Percentiles rank a stretch among this genome's conserved stretches.
Conservation (phyloP, 2,113 vertebrate genomes). For the Natator depressus region DNA sequence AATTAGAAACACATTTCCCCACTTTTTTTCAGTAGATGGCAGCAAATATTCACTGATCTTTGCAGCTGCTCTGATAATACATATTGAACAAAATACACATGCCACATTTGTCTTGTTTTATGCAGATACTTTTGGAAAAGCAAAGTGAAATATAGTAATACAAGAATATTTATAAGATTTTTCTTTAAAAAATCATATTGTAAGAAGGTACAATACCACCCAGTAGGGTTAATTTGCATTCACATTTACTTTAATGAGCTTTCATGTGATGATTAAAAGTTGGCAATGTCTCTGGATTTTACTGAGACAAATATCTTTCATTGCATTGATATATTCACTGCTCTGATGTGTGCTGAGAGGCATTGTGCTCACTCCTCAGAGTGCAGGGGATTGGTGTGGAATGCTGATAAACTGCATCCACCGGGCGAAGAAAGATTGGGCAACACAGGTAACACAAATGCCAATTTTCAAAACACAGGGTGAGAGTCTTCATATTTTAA, state of each 20-base stretch:
- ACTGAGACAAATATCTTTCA: not conserved
- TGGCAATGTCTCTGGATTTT: not conserved
- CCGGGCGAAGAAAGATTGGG: not conserved
- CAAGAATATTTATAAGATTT: not conserved
- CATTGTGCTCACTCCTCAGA: not conserved
- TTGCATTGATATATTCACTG: not conserved
- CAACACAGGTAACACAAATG: too few relatives aligned
- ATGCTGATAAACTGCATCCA: not conserved
- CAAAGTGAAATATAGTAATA: not conserved
- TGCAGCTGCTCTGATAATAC: rapidly evolving
- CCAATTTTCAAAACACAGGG: not conserved
- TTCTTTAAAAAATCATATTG: not conserved
- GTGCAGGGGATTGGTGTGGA: not conserved
- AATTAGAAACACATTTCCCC: not conserved
- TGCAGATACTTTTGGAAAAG: not conserved
- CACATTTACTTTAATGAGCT: not conserved
- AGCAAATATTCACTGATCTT: slow-evolving; percentile 39
- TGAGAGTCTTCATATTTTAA: not conserved
- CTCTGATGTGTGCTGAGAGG: not conserved
- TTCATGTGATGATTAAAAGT: not conserved
- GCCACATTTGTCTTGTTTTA: not conserved
- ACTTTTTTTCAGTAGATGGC: slow-evolving; percentile 55
- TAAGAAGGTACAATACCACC: rapidly evolving
- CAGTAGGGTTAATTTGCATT: not conserved
- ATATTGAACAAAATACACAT: not conserved